phyloP scores from a whole-genome alignment of 2,888 invertebrate genomes.

The Conchocele bisecta region DNA sequence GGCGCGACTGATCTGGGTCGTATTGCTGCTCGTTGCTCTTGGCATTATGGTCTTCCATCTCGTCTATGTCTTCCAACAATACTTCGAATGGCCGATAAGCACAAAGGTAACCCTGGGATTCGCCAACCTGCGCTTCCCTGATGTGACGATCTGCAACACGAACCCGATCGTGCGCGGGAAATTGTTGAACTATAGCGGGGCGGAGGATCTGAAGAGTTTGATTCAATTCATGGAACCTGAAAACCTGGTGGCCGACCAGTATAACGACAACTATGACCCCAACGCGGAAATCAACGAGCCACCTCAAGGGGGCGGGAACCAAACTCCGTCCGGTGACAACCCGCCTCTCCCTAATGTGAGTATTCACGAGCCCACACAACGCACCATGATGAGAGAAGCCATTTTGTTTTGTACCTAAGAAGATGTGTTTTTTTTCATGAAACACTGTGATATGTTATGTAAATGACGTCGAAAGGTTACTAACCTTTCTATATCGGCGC shows the following conservation, averaged over 20 bases:
- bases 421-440: no score
- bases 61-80: conserved; percentile 56
- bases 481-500: no score
- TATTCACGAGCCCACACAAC: no score
- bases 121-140: conserved; percentile 42
- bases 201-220: conserved; percentile 19
- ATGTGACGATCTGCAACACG: conserved; percentile 58
- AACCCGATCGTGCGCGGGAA: conserved; percentile 40
- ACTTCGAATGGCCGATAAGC: conserved; percentile 53
- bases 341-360: no score
- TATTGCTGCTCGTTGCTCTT: conserved; percentile 53
- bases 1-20: conserved; percentile 59
- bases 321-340: no score
- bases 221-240: conserved; percentile 28
- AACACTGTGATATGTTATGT: no score
- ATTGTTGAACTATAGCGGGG: conserved; percentile 16
- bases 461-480: no score
- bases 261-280: conserved; percentile 27
- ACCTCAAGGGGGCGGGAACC: no score
- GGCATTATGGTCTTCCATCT: conserved; percentile 58
- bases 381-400: no score
- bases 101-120: conserved; percentile 52
- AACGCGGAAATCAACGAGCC: neutral
- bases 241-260: conserved; percentile 45
- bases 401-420: no score